Percentiles rank a stretch among this genome's conserved stretches.
Evolutionary conservation across 2,113 vertebrate species (phyloP).

Genomic region (Austrofundulus limnaeus): DNA sequence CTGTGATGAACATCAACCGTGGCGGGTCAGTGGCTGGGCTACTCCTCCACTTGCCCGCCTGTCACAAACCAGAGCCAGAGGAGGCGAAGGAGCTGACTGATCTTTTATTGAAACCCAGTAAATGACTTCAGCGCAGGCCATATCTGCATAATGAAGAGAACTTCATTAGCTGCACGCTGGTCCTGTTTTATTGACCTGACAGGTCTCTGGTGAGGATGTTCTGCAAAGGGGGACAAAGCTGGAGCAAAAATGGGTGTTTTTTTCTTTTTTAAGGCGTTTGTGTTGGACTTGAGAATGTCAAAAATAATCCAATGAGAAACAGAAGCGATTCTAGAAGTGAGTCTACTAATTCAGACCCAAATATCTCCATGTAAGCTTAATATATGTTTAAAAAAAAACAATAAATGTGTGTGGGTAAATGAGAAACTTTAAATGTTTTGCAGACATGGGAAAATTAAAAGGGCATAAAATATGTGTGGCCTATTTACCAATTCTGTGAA

Average conservation of each 20-base stretch:
- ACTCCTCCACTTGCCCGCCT: constrained; percentile 70
- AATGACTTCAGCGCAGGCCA: constrained; percentile 63
- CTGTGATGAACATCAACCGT: constrained; percentile 74
- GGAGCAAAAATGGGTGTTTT: too few relatives aligned
- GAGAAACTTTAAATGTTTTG: too few relatives aligned
- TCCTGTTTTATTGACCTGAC: constrained; percentile 68
- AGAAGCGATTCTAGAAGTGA: too few relatives aligned
- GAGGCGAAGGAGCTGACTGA: constrained; percentile 56
- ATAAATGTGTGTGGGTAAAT: too few relatives aligned
- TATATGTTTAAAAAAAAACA: too few relatives aligned
- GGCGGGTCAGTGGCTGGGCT: constrained; percentile 60
- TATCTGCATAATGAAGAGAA: constrained; percentile 65
- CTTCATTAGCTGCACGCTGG: constrained; percentile 70
- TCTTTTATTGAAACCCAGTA: constrained; percentile 63
- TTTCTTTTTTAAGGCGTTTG: too few relatives aligned
- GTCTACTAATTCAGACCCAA: too few relatives aligned
- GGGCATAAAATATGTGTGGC: too few relatives aligned
- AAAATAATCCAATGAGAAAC: neutral
- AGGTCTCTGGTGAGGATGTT: constrained; percentile 47
- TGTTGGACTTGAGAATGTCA: constrained; percentile 51
- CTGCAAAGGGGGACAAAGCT: constrained; percentile 38
- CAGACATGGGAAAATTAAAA: too few relatives aligned
- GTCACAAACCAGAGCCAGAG: constrained; percentile 63
- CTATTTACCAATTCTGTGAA: too few relatives aligned
- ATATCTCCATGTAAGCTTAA: too few relatives aligned